Evolutionary conservation across 2,113 vertebrate species (phyloP), one percentile per base, ranked within the genome.

Genomic region (Pomatorhinus ruficollis): DNA sequence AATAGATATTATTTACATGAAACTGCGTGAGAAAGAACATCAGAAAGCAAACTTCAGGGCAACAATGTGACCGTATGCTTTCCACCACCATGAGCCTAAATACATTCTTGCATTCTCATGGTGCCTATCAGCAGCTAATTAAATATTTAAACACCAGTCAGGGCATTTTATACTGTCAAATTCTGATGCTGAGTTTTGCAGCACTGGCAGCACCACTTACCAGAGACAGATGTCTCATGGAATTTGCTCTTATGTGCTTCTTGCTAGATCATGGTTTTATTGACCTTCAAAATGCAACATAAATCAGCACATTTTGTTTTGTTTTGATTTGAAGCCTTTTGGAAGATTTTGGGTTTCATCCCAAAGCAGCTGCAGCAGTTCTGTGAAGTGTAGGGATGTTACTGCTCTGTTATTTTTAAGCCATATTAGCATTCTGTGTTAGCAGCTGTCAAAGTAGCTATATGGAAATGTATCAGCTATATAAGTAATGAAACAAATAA

Each of bases 291-390:
- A 88, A 92, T 25, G 45, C 63, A 88, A 80, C 15, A 83, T 78
- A 92, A 95, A 94, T 93, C 82, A 92, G 66, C 33, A 66, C 25
- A 40, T 66, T 77, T 7, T 54, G 50, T 66, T 93, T 88, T 93
- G 66, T 78, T 96, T 83, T 93, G 52, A 71, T 66, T 88, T 74
- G 33, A 60, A 90, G 76, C 64, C 78, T 81, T 90, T 75, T 86
- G 68, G 64, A 72, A 90, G 47, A 83, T 50, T 83, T 91, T 91
- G 33, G 85, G n/a, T 85, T 83, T 76, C 54, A 57, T 69, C 54
- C 68, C 85, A 94, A 76, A 91, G 39, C 66, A 95, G 83, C 78
- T 87, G 37, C 63, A 82, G 40, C 37, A 91, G 50, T 22, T 86
- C 52, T 81, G 39, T 70, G 33, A 50, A 74, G 24, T 14, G 23